Evolutionary conservation across 2,113 vertebrate species (phyloP).

Genomic region (Tychaedon coryphoeus): DNA sequence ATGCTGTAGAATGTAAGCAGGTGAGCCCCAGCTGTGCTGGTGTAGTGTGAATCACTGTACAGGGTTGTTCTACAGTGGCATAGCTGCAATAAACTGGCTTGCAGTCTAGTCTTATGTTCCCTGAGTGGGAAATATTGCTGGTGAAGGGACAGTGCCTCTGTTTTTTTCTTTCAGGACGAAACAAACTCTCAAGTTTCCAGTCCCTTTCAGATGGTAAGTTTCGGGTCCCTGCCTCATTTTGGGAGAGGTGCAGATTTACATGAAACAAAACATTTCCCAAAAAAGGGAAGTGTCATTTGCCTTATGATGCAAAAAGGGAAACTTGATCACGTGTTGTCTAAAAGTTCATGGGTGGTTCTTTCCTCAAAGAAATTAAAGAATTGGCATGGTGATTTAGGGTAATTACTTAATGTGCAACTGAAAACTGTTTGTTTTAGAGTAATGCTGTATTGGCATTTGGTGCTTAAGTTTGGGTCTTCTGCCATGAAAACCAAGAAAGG

Average conservation of each 20-base stretch:
- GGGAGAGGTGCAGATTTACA: not conserved
- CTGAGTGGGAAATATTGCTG: not conserved
- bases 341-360: not conserved
- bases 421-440: not conserved
- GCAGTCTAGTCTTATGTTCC: not conserved
- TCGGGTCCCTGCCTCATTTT: not conserved
- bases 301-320: not conserved
- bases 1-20: not conserved
- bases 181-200: conserved; percentile 79
- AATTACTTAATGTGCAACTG: not conserved
- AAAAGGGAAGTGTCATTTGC: not conserved
- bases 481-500: not conserved
- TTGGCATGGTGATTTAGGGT: not conserved
- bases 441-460: not conserved
- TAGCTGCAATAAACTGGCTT: not conserved
- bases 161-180: conserved; percentile 78
- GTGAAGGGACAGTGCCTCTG: not conserved
- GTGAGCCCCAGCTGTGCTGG: not conserved
- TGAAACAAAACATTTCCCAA: not conserved
- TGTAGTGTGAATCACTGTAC: not conserved
- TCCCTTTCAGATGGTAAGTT: conserved; percentile 86
- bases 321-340: not conserved
- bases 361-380: not conserved
- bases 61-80: not conserved
- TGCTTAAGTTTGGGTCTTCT: not conserved